These are phyloP conservation scores for Cyclophora albipunctata DNA, from an alignment of 2,888 invertebrate genomes.

Conservation along the genomic window DNA sequence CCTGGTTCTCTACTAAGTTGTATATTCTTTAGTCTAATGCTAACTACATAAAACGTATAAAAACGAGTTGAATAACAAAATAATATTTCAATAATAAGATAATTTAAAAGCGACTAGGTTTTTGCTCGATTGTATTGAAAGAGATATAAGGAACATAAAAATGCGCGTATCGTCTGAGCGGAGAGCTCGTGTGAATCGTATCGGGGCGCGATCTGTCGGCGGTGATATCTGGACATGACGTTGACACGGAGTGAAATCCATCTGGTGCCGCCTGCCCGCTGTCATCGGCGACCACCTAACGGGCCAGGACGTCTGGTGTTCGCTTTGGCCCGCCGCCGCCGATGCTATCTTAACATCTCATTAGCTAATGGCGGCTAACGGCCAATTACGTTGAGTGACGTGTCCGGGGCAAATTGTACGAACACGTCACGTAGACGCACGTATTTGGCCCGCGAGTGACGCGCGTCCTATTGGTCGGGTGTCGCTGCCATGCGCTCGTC, in stretches of 20 bases:
- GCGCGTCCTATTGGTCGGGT: background rate
- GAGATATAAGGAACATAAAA: too few species aligned
- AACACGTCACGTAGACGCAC: conserved; percentile 1
- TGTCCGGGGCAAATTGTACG: conserved; percentile 58
- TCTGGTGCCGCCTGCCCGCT: conserved; percentile 31
- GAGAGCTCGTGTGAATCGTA: conserved; percentile 1
- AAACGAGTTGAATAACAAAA: too few species aligned
- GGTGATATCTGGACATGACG: conserved; percentile 21
- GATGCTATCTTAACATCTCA: conserved; percentile 37
- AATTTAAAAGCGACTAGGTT: too few species aligned
- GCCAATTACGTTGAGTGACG: conserved; percentile 67
- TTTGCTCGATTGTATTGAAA: too few species aligned
- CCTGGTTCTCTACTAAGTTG: too few species aligned
- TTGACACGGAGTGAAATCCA: conserved; percentile 23
- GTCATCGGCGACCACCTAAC: conserved; percentile 44
- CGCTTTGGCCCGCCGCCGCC: conserved; percentile 45
- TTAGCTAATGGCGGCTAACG: conserved; percentile 52
- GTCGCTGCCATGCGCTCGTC: background rate
- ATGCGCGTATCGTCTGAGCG: too few species aligned
- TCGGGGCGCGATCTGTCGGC: conserved; percentile 17
- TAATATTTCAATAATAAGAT: too few species aligned
- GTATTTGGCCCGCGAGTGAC: background rate
- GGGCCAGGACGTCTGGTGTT: conserved; percentile 36
- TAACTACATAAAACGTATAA: too few species aligned
- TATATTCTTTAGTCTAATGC: too few species aligned